Evolutionary conservation across 1,140 invertebrate genomes (phyloP).

Genomic region (Calliphora vicina): DNA sequence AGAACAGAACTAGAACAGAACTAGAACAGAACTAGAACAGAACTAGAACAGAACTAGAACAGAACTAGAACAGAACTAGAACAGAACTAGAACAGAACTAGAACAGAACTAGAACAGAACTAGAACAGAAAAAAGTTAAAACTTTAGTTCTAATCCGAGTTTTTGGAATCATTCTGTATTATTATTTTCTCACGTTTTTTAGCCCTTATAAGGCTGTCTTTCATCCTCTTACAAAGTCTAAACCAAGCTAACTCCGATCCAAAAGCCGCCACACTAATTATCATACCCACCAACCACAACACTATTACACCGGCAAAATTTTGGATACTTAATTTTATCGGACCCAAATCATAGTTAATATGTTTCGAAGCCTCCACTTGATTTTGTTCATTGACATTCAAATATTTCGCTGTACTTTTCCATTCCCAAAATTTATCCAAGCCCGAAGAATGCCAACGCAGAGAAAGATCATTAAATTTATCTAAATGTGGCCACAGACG

Average conservation of each 20-base stretch:
- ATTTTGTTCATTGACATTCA: constrained; percentile 52
- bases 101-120: too few species aligned
- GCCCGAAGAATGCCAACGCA: constrained; percentile 53
- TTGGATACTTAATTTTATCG: constrained; percentile 49
- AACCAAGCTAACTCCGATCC: constrained; percentile 39
- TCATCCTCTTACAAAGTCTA: background rate
- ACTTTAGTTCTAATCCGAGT: too few species aligned
- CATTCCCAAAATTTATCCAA: constrained; percentile 58
- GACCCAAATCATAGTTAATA: constrained; percentile 48
- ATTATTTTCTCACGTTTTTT: too few species aligned
- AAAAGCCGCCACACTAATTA: constrained; percentile 50
- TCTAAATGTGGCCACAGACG: constrained; percentile 49
- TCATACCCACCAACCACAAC: constrained; percentile 52
- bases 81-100: too few species aligned
- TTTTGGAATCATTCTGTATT: too few species aligned
- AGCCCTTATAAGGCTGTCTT: too few species aligned
- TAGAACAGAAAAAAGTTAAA: too few species aligned
- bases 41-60: too few species aligned
- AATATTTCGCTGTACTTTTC: constrained; percentile 50
- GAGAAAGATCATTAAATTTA: constrained; percentile 48
- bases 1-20: too few species aligned
- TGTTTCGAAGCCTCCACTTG: constrained; percentile 48
- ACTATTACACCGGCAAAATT: constrained; percentile 54
- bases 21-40: too few species aligned
- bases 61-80: too few species aligned